phyloP scores from a whole-genome alignment of 2,888 invertebrate genomes.

The Chironomus tentans region DNA sequence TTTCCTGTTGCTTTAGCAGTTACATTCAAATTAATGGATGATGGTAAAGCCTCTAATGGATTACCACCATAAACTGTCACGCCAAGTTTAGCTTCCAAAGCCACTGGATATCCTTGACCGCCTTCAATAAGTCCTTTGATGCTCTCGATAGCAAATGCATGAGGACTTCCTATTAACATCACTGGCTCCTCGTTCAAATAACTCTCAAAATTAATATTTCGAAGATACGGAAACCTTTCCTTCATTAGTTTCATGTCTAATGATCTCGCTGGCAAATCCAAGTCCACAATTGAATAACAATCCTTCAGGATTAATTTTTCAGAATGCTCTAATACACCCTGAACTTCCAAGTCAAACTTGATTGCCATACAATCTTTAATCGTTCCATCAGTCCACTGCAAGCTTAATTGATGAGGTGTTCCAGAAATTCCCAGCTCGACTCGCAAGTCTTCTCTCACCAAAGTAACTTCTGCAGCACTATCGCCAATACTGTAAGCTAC shows the following conservation, averaged over 20 bases:
- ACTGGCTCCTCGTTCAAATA: neutral
- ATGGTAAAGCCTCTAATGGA: no score
- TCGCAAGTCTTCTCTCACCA: no score
- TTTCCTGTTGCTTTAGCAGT: neutral
- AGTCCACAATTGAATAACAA: neutral
- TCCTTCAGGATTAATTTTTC: neutral
- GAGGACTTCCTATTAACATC: neutral
- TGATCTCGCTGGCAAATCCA: neutral
- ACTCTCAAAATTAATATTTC: neutral
- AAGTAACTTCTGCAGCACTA: no score
- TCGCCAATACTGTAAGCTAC: no score
- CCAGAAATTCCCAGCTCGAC: no score
- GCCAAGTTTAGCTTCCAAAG: neutral
- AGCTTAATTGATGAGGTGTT: no score
- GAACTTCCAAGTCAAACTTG: no score
- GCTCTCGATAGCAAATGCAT: neutral
- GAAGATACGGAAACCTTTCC: neutral
- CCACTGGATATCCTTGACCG: neutral
- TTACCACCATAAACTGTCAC: neutral
- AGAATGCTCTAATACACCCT: no score
- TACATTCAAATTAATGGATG: no score
- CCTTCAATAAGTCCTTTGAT: neutral
- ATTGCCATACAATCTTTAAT: no score
- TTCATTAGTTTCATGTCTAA: neutral
- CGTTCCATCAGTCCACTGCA: no score